These are phyloP conservation scores for Peribatodes rhomboidaria DNA, from an alignment of 2,888 invertebrate genomes.

Conservation along the genomic window DNA sequence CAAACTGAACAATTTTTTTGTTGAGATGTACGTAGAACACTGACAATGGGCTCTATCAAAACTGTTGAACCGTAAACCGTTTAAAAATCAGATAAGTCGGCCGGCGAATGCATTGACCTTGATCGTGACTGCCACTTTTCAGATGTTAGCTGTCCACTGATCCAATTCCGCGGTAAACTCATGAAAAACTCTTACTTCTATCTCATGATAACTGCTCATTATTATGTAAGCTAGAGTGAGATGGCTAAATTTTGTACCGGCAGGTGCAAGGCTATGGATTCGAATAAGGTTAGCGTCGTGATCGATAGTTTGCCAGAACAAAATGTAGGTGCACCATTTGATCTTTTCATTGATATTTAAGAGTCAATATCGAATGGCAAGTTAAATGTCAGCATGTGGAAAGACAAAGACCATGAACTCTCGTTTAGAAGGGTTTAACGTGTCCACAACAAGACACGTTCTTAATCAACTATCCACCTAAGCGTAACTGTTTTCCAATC, in stretches of 20 bases:
- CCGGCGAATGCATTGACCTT: slow-evolving; percentile 73
- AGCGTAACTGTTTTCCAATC: slow-evolving; percentile 34
- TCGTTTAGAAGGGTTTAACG: slow-evolving; percentile 61
- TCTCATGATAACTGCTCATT: slow-evolving; percentile 23
- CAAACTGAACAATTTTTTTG: too few relatives aligned
- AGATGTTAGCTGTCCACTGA: slow-evolving; percentile 39
- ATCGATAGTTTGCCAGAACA: slow-evolving; percentile 49
- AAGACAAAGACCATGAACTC: slow-evolving; percentile 66
- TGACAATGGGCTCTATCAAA: slow-evolving; percentile 1
- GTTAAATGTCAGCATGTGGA: slow-evolving; percentile 45
- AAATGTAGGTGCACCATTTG: slow-evolving; percentile 25
- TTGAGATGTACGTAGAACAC: neutral
- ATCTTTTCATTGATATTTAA: slow-evolving; percentile 38
- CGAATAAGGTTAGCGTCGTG: slow-evolving; percentile 61
- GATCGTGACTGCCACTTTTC: slow-evolving; percentile 69
- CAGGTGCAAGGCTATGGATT: slow-evolving; percentile 60
- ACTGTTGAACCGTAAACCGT: slow-evolving; percentile 16
- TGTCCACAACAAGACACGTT: slow-evolving; percentile 30
- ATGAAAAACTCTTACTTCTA: slow-evolving; percentile 25
- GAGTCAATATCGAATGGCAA: slow-evolving; percentile 43
- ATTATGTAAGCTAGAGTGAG: slow-evolving; percentile 27
- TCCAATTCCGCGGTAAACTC: slow-evolving; percentile 38
- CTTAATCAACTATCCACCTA: slow-evolving; percentile 18
- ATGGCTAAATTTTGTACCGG: slow-evolving; percentile 35
- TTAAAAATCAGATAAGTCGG: slow-evolving; percentile 58